Evolutionary conservation across 2,888 invertebrate genomes (phyloP), one percentile per base, ranked within the genome.

Genomic region (Onchidella celtica): DNA sequence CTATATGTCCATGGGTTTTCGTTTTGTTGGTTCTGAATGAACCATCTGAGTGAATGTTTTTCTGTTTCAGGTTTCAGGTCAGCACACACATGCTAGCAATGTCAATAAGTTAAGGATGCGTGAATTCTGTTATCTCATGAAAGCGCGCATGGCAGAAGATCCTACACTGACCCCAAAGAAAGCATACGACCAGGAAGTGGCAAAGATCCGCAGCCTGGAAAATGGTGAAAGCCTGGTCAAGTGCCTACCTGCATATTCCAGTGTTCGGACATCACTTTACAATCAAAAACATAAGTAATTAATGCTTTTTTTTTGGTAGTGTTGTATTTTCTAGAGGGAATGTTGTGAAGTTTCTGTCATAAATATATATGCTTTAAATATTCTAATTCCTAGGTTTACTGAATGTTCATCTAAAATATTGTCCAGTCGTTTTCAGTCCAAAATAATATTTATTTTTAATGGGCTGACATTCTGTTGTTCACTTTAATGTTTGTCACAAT

Each of bases 251-350:
- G 69, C 79, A 1, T 79, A 68, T 38, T 63, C 79, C 11, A 79
- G 79, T 40, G 36, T 79, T 11, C 40, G 79, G 36, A 79, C 79
- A 36, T 79, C 79, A 29, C 79, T 79, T n/a, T 79, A 79, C 36
- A 79, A 79, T 61, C 65, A 65, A 27, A 79, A 79, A 40, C 72
- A 73, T 32, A 79, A 79, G 79, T 79, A 55, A 63, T 40, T 47
- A 6, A 6, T n/a, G n/a, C n/a, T 55, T 17, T 55, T 55, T 9
- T 17, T 14, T 55, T 55, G 9, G 55, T 55, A 9, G 9, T 55
- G 55, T 55, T 55, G 55, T 55, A 17, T n/a, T n/a, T n/a, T n/a
- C n/a, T n/a, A 55, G 9, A 55, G 55, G 55, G 55, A 55, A 55
- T 9, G 11, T 55, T 55, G 11, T 55, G 55, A 55, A 55, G 11